A percentile compares a stretch with the other conserved stretches of the same genome.
Conservation (phyloP, 2,888 invertebrate genomes). For the Lydus trimaculatus region DNA sequence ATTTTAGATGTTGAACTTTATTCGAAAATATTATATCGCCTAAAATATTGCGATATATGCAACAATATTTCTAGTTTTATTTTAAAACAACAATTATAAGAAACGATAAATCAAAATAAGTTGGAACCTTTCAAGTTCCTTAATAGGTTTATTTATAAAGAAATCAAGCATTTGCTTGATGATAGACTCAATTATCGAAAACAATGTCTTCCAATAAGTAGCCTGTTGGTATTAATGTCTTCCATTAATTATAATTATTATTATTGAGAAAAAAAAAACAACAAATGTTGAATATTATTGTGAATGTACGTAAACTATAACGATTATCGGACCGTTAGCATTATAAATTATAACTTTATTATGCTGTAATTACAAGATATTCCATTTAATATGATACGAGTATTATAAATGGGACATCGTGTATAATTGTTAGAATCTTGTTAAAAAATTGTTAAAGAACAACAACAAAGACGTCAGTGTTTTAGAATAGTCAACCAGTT, state of each 20-base stretch:
- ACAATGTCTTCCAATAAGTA: constrained; percentile 43
- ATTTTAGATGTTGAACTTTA: constrained; percentile 8
- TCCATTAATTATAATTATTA: constrained; percentile 38
- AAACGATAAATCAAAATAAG: not conserved
- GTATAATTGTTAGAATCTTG: constrained; percentile 34
- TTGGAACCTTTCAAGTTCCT: constrained; percentile 1
- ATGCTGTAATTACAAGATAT: constrained; percentile 12
- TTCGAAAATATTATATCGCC: not conserved
- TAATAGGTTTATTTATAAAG: not conserved
- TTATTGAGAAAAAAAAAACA: constrained; percentile 7
- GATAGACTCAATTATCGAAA: constrained; percentile 13
- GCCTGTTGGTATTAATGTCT: constrained; percentile 44
- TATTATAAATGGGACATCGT: constrained; percentile 7
- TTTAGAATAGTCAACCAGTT: constrained; percentile 19
- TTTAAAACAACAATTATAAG: not conserved
- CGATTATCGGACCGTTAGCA: constrained; percentile 8
- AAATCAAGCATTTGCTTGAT: not conserved
- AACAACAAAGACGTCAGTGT: constrained; percentile 17
- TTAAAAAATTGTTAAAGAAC: constrained; percentile 30
- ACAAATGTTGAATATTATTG: constrained; percentile 31
- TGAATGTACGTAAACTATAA: constrained; percentile 30
- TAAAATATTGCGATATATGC: not conserved
- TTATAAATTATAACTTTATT: constrained; percentile 19
- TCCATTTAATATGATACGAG: not conserved
- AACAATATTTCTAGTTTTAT: not conserved